Base-by-base conservation (phyloP, 2,797 vertebrate species). In the Hemibagrus guttatus region DNA sequence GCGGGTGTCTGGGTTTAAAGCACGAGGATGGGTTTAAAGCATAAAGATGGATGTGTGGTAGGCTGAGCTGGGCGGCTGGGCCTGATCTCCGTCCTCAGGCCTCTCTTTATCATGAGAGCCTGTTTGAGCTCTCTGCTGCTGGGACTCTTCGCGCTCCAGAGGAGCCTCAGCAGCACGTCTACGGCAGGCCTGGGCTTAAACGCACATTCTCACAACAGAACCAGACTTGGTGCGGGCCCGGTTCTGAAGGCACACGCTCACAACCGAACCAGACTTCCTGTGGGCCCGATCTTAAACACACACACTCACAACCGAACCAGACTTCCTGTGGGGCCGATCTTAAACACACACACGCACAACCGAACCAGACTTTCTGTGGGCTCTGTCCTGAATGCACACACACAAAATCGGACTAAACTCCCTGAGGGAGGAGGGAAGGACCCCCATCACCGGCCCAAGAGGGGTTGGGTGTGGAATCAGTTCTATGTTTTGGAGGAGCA, bases 401-500 rank as follows among this genome's bases (percentile, higher is more conserved):
- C 92, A 52, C 96, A 92, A 91, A 98, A 97, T 90, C 96, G 97
- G 92, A 97, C 95, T 75, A 97, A 95, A 91, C 92, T 95, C 69
- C 12, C 89, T 26, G 96, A 97, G 76, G 94, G 93, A 0, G 94
- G 93, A 0, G 96, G 98, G 93, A 97, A 95, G n/a, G 97, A 97
- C 94, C 94, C 96, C 4, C 96, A 97, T 87, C 96, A 96, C 90
- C 96, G 96, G 69, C 97, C 97, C 71, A 98, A 98, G 92, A 96
- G 97, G 88, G 97, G 97, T 92, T 98, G 97, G 97, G 97, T 98
- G 71, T 97, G 97, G 97, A 98, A 98, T 93, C 97, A 98, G 94
- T 98, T 98, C 96, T 98, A 97, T 92, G 97, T 97, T 96, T 96
- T 98, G 95, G 97, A 98, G 95, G 97, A 98, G 93, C 97, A 98